These are phyloP conservation scores for Phrynosoma blainvillii DNA, from an alignment of 2,113 vertebrate species.

Conservation along the genomic window DNA sequence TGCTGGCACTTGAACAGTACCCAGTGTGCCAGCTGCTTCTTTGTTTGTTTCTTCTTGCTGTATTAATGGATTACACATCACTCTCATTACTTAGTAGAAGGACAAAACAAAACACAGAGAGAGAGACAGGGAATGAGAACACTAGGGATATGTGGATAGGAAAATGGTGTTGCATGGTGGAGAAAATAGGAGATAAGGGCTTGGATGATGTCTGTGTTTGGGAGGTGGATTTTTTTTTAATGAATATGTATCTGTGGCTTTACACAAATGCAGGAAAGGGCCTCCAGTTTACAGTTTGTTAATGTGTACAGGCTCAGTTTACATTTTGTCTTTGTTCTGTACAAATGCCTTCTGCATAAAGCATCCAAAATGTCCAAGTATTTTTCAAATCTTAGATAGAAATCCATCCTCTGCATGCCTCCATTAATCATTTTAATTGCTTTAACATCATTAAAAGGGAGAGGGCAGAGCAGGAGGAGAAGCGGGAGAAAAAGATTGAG, in stretches of 20 bases:
- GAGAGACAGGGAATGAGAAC: background rate
- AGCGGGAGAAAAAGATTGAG: background rate
- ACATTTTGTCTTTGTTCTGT: background rate
- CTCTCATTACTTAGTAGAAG: slow-evolving; percentile 62
- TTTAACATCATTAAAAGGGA: background rate
- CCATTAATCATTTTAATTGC: background rate
- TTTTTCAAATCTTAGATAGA: background rate
- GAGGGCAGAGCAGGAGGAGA: background rate
- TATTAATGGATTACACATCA: slow-evolving; percentile 70
- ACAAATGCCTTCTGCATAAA: background rate
- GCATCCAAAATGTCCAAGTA: background rate
- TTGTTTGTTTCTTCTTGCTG: slow-evolving; percentile 63
- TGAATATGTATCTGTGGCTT: slow-evolving; percentile 13
- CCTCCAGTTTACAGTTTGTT: background rate
- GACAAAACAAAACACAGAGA: slow-evolving; percentile 30
- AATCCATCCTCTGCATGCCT: background rate
- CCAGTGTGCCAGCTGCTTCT: slow-evolving; percentile 73
- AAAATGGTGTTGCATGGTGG: slow-evolving; percentile 34
- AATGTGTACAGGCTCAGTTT: slow-evolving; percentile 1
- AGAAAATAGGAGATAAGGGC: slow-evolving; percentile 39
- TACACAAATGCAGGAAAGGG: no score
- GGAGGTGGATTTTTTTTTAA: slow-evolving; percentile 37
- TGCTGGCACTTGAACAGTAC: slow-evolving; percentile 70
- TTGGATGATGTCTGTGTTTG: slow-evolving; percentile 20
- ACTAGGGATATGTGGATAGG: slow-evolving; percentile 42